Evolutionary conservation across 2,888 invertebrate genomes (phyloP), one percentile per base, ranked within the genome.

Genomic region (Agelastica alni): DNA sequence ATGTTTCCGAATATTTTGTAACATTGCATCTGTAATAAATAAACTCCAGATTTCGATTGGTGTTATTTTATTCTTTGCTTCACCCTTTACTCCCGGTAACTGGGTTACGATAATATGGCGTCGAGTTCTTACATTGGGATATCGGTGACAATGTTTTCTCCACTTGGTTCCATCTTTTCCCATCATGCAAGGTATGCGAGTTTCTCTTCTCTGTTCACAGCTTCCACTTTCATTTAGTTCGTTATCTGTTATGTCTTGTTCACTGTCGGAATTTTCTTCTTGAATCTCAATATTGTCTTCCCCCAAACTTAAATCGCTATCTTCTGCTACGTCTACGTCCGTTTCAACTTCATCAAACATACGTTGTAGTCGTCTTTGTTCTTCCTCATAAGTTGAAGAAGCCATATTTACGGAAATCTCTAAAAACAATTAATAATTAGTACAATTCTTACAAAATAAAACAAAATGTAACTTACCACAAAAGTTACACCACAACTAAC

Each of bases 21-120:
- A 44, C 28, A 44, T 44, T 16, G 44, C 30, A 14, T 44, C 32
- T 17, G 32, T 44, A 4, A 44, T 17, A 32, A 31, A 17, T 34
- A 45, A 20, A 10, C 34, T 45, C 32, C 32, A 45, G 2, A 32
- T 45, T 45, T 45, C 32, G 12, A 45, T 45, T 46, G 34, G 20
- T 12, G 10, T 45, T 45, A 20, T 45, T 12, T 31, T 32, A n/a
- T 20, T 20, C 22, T 20, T 32, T 12, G 45, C 32, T 45, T 18
- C 32, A 45, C 20, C 45, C 7, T 45, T 45, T 20, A 45, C 45
- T 44, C 44, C 44, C 7, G 22, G 22, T 5, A 22, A 22, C 7
- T 22, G 22, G 22, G 22, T 22, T 22, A 7, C 30, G 5, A 30
- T 7, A 30, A 7, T 30, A 30, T n/a, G 7, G 3, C 7, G 7